phyloP scores from a whole-genome alignment of 2,888 invertebrate species.

The Lasioglossum figueresi region DNA sequence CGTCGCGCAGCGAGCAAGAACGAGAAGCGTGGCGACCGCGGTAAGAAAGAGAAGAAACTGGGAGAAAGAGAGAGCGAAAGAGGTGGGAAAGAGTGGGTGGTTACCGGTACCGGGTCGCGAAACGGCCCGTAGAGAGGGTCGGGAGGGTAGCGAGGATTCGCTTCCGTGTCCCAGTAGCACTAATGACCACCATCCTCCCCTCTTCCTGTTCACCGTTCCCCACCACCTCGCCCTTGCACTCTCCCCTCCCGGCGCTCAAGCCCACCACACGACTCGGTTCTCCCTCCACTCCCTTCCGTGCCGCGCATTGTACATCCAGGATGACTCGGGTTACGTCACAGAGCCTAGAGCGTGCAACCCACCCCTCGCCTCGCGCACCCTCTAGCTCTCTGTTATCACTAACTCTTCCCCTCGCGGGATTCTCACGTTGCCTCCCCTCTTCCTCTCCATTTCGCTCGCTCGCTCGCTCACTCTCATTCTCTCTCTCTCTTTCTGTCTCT shows the following conservation, averaged over 20 bases:
- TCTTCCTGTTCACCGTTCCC: constrained; percentile 57
- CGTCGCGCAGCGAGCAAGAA: constrained; percentile 2
- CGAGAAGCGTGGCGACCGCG: background rate
- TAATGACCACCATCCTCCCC: constrained; percentile 78
- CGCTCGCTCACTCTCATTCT: background rate
- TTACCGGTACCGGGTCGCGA: constrained; percentile 58
- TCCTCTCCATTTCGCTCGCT: background rate
- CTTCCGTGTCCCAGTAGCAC: constrained; percentile 81
- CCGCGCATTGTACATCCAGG: constrained; percentile 46
- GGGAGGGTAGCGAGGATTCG: constrained; percentile 65
- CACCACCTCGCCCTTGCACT: constrained; percentile 60
- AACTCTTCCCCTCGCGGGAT: constrained; percentile 14
- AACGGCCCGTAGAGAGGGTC: constrained; percentile 47
- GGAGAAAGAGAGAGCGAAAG: constrained; percentile 35
- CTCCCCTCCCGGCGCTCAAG: constrained; percentile 11
- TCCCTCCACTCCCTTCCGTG: constrained; percentile 48
- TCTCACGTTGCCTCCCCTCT: constrained; percentile 13
- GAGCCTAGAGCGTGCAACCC: constrained; percentile 59
- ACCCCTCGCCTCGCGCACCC: constrained; percentile 12
- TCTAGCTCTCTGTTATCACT: constrained; percentile 16
- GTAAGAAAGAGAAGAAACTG: constrained; percentile 19
- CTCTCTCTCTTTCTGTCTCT: background rate
- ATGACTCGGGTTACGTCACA: constrained; percentile 72
- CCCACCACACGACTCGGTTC: constrained; percentile 37
- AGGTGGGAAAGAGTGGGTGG: constrained; percentile 52